Percentiles rank a stretch among this genome's conserved stretches.
Conservation (phyloP, 2,888 invertebrate species). For the Drosophila nigricruria region DNA sequence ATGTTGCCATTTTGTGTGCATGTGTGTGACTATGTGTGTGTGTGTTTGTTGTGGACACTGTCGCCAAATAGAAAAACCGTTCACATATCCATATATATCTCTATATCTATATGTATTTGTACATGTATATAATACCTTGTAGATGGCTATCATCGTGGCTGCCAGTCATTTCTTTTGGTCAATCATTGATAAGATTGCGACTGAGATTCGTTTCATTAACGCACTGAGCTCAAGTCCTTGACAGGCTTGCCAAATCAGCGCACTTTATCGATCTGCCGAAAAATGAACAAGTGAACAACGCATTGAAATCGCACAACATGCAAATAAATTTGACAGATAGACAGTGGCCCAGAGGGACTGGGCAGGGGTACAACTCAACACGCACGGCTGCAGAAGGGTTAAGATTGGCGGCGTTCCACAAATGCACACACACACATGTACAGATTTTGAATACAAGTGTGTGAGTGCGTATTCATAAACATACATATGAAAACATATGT, state of each 20-base stretch:
- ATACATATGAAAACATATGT: constrained; percentile 1
- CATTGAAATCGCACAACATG: constrained; percentile 68
- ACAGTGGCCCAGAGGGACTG: constrained; percentile 5
- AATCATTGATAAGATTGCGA: constrained; percentile 54
- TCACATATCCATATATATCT: constrained; percentile 16
- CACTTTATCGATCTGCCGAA: constrained; percentile 67
- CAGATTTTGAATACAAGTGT: constrained; percentile 55
- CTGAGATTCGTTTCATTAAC: constrained; percentile 49
- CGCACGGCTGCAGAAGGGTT: constrained; percentile 72
- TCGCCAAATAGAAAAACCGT: constrained; percentile 68
- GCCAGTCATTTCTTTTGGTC: constrained; percentile 28
- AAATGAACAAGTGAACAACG: constrained; percentile 41
- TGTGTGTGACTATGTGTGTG: constrained; percentile 25
- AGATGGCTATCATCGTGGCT: constrained; percentile 13
- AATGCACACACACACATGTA: constrained; percentile 38
- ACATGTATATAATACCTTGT: constrained; percentile 21
- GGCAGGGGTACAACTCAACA: constrained; percentile 28
- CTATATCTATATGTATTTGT: constrained; percentile 17
- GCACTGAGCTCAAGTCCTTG: constrained; percentile 24
- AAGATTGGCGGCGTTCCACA: constrained; percentile 66
- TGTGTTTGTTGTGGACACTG: constrained; percentile 69
- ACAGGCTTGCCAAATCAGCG: constrained; percentile 40
- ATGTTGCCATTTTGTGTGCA: constrained; percentile 56
- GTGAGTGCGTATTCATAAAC: constrained; percentile 37
- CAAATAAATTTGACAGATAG: constrained; percentile 59